Evolutionary conservation across 2,113 vertebrate species (phyloP).

Genomic region (Cyanoramphus novaezelandiae): DNA sequence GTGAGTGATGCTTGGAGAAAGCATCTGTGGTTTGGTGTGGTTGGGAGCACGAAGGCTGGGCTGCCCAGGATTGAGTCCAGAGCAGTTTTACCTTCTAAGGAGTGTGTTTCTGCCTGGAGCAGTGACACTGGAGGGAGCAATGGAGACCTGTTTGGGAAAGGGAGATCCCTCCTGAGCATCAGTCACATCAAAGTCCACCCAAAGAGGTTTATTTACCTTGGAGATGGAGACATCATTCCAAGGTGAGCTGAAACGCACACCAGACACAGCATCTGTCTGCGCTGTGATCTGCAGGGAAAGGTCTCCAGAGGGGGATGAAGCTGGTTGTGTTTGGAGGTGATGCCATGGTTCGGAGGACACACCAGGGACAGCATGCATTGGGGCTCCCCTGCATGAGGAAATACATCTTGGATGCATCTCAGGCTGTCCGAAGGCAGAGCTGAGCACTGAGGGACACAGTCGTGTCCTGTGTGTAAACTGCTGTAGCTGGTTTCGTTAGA

Average conservation of each 20-base stretch:
- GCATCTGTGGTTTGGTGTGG: neutral
- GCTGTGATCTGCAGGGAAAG: neutral
- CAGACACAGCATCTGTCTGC: fast-evolving
- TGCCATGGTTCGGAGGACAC: fast-evolving
- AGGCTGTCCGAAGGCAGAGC: neutral
- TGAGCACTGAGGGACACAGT: neutral
- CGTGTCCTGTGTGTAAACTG: neutral
- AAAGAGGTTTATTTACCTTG: neutral
- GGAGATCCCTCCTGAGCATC: neutral
- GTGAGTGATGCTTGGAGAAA: conserved; percentile 1
- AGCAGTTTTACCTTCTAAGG: neutral
- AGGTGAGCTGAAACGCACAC: neutral
- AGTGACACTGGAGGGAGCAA: neutral
- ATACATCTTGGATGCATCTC: neutral
- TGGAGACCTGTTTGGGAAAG: neutral
- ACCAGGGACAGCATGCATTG: fast-evolving
- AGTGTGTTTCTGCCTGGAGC: neutral
- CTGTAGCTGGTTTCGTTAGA: neutral
- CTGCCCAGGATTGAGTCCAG: neutral
- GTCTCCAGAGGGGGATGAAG: neutral
- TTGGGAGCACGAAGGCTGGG: neutral
- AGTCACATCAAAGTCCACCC: neutral
- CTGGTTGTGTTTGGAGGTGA: neutral
- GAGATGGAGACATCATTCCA: neutral
- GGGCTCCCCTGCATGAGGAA: neutral